A percentile compares a stretch with the other conserved stretches of the same genome.
Conservation (phyloP, 2,797 vertebrate genomes). For the Gallinago nigripennis region DNA sequence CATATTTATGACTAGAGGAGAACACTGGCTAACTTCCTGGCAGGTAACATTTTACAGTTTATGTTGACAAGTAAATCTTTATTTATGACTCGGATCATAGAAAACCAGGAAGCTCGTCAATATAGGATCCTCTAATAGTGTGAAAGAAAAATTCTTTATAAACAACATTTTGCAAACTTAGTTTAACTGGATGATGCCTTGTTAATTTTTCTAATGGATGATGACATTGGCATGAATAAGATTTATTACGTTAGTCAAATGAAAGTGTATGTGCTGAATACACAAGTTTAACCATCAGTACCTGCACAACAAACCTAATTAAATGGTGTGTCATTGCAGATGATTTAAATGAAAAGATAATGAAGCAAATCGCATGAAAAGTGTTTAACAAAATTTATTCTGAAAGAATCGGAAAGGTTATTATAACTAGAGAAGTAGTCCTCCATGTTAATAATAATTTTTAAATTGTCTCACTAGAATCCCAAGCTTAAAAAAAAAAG, state of each 20-base stretch:
- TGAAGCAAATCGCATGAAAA: conserved; percentile 63
- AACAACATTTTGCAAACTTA: background rate
- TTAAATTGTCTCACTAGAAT: conserved; percentile 15
- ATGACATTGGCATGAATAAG: conserved; percentile 48
- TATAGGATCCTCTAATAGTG: background rate
- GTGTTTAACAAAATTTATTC: conserved; percentile 61
- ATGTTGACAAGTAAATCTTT: conserved; percentile 54
- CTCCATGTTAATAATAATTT: conserved; percentile 36
- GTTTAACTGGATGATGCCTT: conserved; percentile 40
- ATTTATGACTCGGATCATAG: background rate
- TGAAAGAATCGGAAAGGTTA: conserved; percentile 50
- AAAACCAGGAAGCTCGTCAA: background rate
- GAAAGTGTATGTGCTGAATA: conserved; percentile 44
- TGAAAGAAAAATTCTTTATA: background rate
- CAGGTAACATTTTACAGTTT: conserved; percentile 36
- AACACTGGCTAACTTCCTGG: conserved; percentile 4
- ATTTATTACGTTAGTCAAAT: conserved; percentile 65
- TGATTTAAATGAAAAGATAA: conserved; percentile 71
- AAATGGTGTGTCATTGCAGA: conserved; percentile 58
- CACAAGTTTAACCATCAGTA: conserved; percentile 29
- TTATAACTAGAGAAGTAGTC: conserved; percentile 52
- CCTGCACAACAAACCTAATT: conserved; percentile 66
- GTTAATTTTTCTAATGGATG: conserved; percentile 65
- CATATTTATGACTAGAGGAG: conserved; percentile 19
- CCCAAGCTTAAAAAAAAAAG: background rate